Evolutionary conservation across 2,113 vertebrate genomes (phyloP).

Genomic region (Eretmochelys imbricata): DNA sequence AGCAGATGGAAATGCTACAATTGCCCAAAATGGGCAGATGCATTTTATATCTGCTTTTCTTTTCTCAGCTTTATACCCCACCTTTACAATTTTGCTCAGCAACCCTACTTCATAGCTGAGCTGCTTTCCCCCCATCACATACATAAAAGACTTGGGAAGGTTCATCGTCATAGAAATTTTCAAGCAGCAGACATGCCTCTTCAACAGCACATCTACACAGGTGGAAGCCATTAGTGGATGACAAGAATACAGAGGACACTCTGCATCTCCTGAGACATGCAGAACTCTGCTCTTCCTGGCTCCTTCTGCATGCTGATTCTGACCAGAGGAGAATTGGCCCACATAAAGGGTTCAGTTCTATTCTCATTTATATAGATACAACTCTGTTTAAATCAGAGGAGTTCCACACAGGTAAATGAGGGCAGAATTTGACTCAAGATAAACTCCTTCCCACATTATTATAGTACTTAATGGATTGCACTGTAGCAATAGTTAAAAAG

Average conservation of each 20-base stretch:
- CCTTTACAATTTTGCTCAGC: conserved; percentile 50
- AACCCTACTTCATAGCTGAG: conserved; percentile 52
- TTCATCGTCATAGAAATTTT: accelerated
- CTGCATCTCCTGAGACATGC: accelerated
- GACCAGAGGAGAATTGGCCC: background rate
- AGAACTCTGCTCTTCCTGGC: background rate
- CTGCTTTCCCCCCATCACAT: background rate
- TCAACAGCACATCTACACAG: accelerated
- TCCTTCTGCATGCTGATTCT: background rate
- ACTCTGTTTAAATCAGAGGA: background rate
- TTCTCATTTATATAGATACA: conserved; percentile 20
- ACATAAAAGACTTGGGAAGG: background rate
- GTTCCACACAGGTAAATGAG: background rate
- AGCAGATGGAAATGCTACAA: background rate
- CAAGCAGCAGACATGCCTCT: background rate
- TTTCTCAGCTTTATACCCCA: background rate
- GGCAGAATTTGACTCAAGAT: conserved; percentile 36
- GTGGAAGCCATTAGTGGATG: accelerated
- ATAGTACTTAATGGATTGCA: conserved; percentile 25
- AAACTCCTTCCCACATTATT: conserved; percentile 41
- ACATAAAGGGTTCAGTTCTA: background rate
- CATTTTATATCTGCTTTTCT: background rate
- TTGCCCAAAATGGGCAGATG: background rate
- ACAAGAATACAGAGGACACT: accelerated
- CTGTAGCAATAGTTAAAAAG: conserved; percentile 38